Percentiles rank a stretch among this genome's conserved stretches.
phyloP scores from a whole-genome alignment of 2,797 vertebrate genomes.

The Scolopax rusticola region DNA sequence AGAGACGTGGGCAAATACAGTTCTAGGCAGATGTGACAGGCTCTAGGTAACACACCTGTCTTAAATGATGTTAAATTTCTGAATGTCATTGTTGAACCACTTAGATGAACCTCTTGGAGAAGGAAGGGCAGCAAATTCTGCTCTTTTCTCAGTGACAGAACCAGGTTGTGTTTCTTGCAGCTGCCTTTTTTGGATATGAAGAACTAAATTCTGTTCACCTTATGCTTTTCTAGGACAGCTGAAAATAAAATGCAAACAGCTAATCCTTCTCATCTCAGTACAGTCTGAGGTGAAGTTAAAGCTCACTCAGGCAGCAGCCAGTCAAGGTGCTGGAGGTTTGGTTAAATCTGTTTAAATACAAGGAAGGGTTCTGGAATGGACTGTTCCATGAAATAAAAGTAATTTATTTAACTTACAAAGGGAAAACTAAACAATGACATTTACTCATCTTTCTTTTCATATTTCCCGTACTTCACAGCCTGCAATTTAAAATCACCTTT shows the following conservation, averaged over 20 bases:
- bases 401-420: slow-evolving; percentile 96
- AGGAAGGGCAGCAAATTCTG: not conserved
- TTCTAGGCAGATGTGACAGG: not conserved
- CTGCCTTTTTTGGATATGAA: not conserved
- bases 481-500: slow-evolving; percentile 82
- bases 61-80: not conserved
- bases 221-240: not conserved
- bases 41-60: not conserved
- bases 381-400: slow-evolving; percentile 88
- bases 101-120: not conserved
- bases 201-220: not conserved
- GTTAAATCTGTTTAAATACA: not conserved
- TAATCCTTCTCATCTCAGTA: not conserved
- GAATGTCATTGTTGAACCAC: not conserved
- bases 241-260: not conserved
- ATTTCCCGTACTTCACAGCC: slow-evolving; percentile 81
- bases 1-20: not conserved
- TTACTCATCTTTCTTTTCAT: slow-evolving; percentile 82
- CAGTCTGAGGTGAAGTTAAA: not conserved
- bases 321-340: not conserved
- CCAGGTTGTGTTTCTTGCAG: not conserved
- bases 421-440: slow-evolving; percentile 88
- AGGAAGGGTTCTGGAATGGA: not conserved
- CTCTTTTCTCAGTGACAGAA: not conserved
- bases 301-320: not conserved